Percentiles rank a stretch among this genome's conserved stretches.
These are phyloP conservation scores for Sciaenops ocellatus DNA, from an alignment of 2,797 vertebrate genomes.

Conservation along the genomic window DNA sequence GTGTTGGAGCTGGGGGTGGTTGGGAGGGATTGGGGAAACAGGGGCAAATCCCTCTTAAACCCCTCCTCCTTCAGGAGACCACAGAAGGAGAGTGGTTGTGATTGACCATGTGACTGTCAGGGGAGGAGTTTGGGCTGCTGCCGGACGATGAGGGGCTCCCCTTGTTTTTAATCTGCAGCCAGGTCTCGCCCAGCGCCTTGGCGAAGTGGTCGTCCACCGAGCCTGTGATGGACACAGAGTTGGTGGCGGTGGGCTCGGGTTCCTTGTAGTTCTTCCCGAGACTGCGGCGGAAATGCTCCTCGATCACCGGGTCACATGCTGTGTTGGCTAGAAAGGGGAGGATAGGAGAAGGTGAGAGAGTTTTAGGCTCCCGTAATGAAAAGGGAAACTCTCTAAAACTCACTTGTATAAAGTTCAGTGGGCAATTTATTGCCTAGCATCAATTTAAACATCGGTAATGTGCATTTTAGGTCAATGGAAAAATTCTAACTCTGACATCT, in stretches of 20 bases:
- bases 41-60: constrained; percentile 38
- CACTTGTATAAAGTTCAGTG: constrained; percentile 32
- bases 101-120: constrained; percentile 93
- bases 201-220: constrained; percentile 99
- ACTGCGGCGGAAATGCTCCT: constrained; percentile 98
- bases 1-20: constrained; percentile 51
- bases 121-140: constrained; percentile 94
- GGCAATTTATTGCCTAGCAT: constrained; percentile 47
- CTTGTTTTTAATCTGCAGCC: constrained; percentile 97
- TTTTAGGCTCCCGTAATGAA: constrained; percentile 28
- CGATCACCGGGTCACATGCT: constrained; percentile 95
- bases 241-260: constrained; percentile 92
- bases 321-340: constrained; percentile 80
- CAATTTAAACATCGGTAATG: constrained; percentile 35
- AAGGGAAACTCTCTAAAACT: constrained; percentile 38
- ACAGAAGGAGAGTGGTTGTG: constrained; percentile 98
- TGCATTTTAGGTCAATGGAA: constrained; percentile 56
- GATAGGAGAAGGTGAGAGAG: not conserved
- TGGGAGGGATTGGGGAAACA: constrained; percentile 14
- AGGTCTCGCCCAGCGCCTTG: constrained; percentile 98
- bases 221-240: constrained; percentile 98
- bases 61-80: constrained; percentile 89
- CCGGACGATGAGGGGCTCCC: constrained; percentile 91
- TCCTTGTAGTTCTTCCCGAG: constrained; percentile 99
- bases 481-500: constrained; percentile 37